A percentile compares a stretch with the other conserved stretches of the same genome.
Evolutionary conservation across 2,888 invertebrate species (phyloP).

Genomic region (Galeruca laticollis): DNA sequence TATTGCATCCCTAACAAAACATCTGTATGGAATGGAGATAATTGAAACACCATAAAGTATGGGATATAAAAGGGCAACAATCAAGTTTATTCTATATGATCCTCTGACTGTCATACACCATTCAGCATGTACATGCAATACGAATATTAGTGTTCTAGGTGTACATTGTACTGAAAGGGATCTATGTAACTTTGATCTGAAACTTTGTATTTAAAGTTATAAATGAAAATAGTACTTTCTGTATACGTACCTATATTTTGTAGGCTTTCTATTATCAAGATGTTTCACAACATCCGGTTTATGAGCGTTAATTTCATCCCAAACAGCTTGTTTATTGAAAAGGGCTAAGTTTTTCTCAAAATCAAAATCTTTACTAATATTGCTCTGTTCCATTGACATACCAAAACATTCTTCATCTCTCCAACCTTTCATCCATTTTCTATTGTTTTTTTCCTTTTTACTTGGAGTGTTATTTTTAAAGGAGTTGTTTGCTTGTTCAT

Average conservation of each 20-base stretch:
- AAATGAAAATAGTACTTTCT: background rate
- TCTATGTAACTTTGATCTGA: too few species aligned
- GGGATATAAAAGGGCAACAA: too few species aligned
- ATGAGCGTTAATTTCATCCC: conserved; percentile 76
- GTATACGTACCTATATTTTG: conserved; percentile 62
- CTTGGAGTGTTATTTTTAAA: conserved; percentile 67
- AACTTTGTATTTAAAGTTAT: background rate
- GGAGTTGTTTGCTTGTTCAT: conserved; percentile 60
- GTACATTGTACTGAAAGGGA: too few species aligned
- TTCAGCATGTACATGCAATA: too few species aligned
- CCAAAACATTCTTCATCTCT: conserved; percentile 85
- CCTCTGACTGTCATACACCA: too few species aligned
- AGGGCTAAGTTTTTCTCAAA: conserved; percentile 94
- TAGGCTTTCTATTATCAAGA: conserved; percentile 63
- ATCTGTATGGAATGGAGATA: too few species aligned
- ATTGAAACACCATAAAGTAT: too few species aligned
- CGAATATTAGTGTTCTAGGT: too few species aligned
- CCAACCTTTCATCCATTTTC: conserved; percentile 67
- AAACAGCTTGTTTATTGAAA: conserved; percentile 88
- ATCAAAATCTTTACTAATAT: conserved; percentile 84
- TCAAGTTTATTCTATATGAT: too few species aligned
- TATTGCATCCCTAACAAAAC: too few species aligned
- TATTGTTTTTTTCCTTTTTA: conserved; percentile 69
- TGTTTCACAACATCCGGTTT: conserved; percentile 74
- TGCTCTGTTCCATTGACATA: conserved; percentile 74